Evolutionary conservation across 2,888 invertebrate genomes (phyloP), one percentile per base, ranked within the genome.

Genomic region (Caenorhabditis japonica): DNA sequence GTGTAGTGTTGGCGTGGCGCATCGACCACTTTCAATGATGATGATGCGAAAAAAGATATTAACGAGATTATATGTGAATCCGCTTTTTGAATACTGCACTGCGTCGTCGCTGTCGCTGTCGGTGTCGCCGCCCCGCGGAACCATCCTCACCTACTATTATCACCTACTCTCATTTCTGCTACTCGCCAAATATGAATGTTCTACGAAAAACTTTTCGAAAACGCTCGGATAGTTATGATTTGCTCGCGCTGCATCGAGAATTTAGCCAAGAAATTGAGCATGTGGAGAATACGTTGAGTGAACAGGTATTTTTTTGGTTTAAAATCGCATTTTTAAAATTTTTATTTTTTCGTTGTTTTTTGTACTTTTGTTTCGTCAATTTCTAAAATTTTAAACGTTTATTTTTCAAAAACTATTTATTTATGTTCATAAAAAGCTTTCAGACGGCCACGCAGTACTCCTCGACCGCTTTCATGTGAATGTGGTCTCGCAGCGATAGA

Each of bases 51-150:
- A 61, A 70, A 70, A 44, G 59, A 59, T 58, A 60, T 60, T 69
- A 69, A 69, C 69, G 60, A 60, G 69, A 69, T 69, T 69, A 69
- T 69, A 55, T 59, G 60, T 15, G 46, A 62, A 62, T 64, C 64
- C 64, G 51, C 49, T 41, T 55, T 56, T 56, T 55, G 53, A 46
- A 39, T 51, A 47, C 55, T 55, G n/a, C n/a, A n/a, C n/a, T n/a
- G n/a, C n/a, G n/a, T n/a, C n/a, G n/a, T 19, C 39, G n/a, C 21
- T 19, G 19, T 17, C 39, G 27, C 25, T 15, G n/a, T 39, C 33
- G 41, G 33, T 53, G 43, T 56, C 43, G 23, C 12, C 34, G 30
- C 39, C 27, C 23, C 30, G 55, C 55, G 41, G 55, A 55, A 47
- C 36, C 34, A 21, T 15, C 44, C 36, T 30, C 30, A 30, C 5